Base-by-base conservation (phyloP, 2,888 invertebrate species). In the Schrankia costaestrigalis region DNA sequence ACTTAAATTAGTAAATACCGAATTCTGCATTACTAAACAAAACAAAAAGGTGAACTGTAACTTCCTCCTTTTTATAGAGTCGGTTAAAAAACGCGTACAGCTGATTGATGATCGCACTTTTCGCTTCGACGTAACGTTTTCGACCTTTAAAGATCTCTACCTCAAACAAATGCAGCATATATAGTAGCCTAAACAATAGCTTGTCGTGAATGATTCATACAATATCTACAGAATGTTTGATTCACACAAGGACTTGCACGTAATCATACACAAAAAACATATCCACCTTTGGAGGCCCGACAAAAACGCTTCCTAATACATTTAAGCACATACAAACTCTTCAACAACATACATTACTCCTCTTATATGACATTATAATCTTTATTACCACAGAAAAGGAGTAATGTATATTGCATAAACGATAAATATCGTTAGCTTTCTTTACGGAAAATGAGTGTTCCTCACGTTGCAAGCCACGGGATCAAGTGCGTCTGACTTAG, bases 131-230 rank as follows among this genome's bases (percentile, higher is more conserved):
- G n/a, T n/a, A n/a, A n/a, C n/a, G n/a, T n/a, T n/a, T n/a, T n/a
- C n/a, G n/a, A n/a, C n/a, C n/a, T n/a, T n/a, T n/a, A n/a, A n/a
- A n/a, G n/a, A n/a, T n/a, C n/a, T n/a, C n/a, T n/a, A n/a, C n/a
- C n/a, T n/a, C n/a, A n/a, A n/a, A n/a, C n/a, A n/a, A n/a, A n/a
- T n/a, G n/a, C n/a, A n/a, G n/a, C n/a, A n/a, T n/a, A n/a, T n/a
- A n/a, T n/a, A n/a, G n/a, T 34, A 37, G 25, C 34, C 42, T 47
- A 25, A 10, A 24, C 11, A 11, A 13, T 28, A 43, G n/a, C n/a
- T n/a, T 54, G 59, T 54, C 58, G 63, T 46, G 50, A 62, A 61
- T 79, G 79, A 79, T 57, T 79, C 78, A 78, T 57, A 66, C 71
- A 70, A 74, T 69, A 65, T 58, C 49, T 46, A 43, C 58, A 61